phyloP scores from a whole-genome alignment of 2,797 vertebrate genomes.

The Micrastur ruficollis region DNA sequence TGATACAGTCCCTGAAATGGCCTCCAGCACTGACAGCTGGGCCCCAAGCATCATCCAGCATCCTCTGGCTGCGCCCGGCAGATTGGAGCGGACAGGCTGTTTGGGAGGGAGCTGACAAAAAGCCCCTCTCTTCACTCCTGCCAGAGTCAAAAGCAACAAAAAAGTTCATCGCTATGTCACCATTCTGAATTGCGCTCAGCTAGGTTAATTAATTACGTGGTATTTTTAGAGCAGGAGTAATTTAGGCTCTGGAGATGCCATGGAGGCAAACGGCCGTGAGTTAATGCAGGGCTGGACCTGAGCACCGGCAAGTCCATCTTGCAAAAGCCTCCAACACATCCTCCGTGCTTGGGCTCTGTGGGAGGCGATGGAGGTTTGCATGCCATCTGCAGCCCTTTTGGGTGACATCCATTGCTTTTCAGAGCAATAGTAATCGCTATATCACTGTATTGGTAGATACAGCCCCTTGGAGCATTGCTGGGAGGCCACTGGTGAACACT shows the following conservation, averaged over 20 bases:
- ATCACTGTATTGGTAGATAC: accelerated
- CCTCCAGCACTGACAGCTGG: neutral
- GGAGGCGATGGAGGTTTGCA: neutral
- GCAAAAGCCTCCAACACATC: neutral
- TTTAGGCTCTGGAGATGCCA: neutral
- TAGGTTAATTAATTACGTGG: accelerated
- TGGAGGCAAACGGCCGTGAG: accelerated
- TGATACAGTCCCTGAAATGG: neutral
- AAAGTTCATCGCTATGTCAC: neutral
- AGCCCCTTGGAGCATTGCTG: accelerated
- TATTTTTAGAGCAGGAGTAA: neutral
- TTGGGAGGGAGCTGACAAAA: neutral
- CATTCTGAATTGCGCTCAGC: neutral
- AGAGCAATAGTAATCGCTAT: neutral
- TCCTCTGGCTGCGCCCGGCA: accelerated
- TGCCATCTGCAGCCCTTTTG: accelerated
- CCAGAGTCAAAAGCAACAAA: neutral
- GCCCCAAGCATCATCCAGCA: neutral
- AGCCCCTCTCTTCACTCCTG: neutral
- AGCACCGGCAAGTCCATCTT: neutral
- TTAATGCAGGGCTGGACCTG: neutral
- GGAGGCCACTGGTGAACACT: neutral
- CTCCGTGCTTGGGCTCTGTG: accelerated
- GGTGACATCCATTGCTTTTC: accelerated
- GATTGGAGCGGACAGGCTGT: accelerated